Conservation (phyloP, 2,113 vertebrate genomes). For the Cacatua alba region DNA sequence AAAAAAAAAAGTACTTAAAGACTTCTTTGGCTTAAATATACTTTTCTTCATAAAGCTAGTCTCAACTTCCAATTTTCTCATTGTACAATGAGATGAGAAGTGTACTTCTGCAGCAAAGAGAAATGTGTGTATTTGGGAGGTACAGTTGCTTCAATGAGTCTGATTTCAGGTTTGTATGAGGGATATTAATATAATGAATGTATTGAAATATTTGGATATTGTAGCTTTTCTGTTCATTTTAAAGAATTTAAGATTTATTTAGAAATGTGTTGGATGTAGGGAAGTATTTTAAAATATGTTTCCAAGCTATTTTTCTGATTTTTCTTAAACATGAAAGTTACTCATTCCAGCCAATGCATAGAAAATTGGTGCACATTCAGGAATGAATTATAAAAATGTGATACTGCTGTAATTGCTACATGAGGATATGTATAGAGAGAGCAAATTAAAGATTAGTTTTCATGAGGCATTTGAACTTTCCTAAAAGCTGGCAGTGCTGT, state of each 20-base stretch:
- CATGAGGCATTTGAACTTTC: neutral
- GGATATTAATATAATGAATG: neutral
- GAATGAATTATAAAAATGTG: neutral
- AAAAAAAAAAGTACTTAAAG: neutral
- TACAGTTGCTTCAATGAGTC: neutral
- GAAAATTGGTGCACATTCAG: neutral
- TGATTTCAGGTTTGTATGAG: neutral
- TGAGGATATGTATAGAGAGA: neutral
- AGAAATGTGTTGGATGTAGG: neutral
- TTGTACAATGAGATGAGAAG: neutral
- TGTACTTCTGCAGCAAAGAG: neutral
- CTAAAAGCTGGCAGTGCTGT: constrained; percentile 13
- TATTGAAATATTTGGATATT: neutral
- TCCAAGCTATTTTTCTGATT: neutral
- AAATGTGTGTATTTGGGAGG: neutral
- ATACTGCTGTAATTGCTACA: neutral
- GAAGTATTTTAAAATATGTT: neutral
- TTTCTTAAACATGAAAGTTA: neutral
- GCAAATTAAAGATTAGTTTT: constrained; percentile 1
- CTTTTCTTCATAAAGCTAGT: neutral
- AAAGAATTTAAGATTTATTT: neutral
- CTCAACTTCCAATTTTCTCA: neutral
- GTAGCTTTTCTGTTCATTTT: neutral
- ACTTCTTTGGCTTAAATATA: neutral
- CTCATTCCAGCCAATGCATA: neutral